These are phyloP conservation scores for Drosophila mauritiana DNA, from an alignment of 1,140 invertebrate species.

Conservation along the genomic window DNA sequence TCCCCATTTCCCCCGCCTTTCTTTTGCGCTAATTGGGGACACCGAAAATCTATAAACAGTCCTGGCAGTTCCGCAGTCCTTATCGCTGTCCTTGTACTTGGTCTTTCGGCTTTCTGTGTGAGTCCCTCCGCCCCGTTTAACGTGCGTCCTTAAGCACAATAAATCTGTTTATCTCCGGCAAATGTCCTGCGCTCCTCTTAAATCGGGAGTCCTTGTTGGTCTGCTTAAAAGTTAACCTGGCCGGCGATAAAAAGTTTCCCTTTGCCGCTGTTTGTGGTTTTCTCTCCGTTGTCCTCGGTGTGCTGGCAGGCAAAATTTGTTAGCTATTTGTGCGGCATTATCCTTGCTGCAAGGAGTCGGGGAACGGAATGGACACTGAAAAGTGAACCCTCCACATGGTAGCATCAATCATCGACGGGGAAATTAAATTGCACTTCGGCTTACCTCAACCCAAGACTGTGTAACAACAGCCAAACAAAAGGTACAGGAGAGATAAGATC, in stretches of 20 bases:
- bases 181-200: constrained; percentile 49
- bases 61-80: constrained; percentile 25
- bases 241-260: constrained; percentile 32
- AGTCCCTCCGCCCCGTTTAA: constrained; percentile 40
- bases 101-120: constrained; percentile 10
- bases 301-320: constrained; percentile 60
- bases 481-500: neutral
- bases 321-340: constrained; percentile 61
- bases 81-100: constrained; percentile 37
- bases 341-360: constrained; percentile 17
- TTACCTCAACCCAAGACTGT: constrained; percentile 28
- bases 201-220: constrained; percentile 37
- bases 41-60: constrained; percentile 71
- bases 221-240: constrained; percentile 60
- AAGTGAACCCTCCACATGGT: constrained; percentile 35
- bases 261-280: constrained; percentile 20
- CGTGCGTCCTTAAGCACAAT: constrained; percentile 66
- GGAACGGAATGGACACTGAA: constrained; percentile 9
- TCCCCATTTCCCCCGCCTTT: constrained; percentile 15
- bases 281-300: constrained; percentile 11
- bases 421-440: constrained; percentile 50
- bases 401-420: constrained; percentile 45
- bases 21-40: constrained; percentile 64
- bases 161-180: constrained; percentile 78
- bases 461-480: constrained; percentile 8